These are phyloP conservation scores for Ferrisia virgata DNA, from an alignment of 2,888 invertebrate species.

Conservation along the genomic window DNA sequence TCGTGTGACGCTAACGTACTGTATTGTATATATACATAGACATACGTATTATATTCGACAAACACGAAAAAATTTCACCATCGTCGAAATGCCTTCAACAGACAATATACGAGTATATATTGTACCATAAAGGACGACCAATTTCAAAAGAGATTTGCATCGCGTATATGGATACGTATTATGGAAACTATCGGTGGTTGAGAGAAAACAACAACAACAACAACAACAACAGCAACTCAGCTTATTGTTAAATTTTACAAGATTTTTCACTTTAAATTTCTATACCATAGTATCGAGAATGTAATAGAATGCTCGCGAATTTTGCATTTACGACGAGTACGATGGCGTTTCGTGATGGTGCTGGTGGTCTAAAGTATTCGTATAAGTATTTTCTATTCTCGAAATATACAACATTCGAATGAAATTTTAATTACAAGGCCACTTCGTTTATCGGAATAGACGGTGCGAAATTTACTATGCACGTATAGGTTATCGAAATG, in stretches of 20 bases:
- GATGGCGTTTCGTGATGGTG: background rate
- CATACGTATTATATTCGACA: background rate
- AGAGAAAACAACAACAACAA: background rate
- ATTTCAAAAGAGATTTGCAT: conserved; percentile 5
- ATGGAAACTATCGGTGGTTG: background rate
- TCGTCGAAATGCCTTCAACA: background rate
- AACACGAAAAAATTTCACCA: background rate
- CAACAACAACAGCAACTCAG: too few species aligned
- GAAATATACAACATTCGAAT: background rate
- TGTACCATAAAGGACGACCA: background rate
- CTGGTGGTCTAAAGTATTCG: too few species aligned
- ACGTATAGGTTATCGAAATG: too few species aligned
- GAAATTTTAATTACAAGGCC: background rate
- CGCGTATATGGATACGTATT: too few species aligned
- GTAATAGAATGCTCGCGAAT: background rate
- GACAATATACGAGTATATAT: too few species aligned
- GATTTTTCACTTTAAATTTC: conserved; percentile 25
- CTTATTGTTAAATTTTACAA: conserved; percentile 5
- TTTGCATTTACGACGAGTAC: background rate
- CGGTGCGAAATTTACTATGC: too few species aligned
- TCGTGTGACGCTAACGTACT: background rate
- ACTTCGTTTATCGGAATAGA: too few species aligned
- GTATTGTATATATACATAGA: too few species aligned
- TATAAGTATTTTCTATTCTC: background rate
- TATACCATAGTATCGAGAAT: background rate